Conservation (phyloP, 1,140 invertebrate species). For the Rhyacophila brunnea region DNA sequence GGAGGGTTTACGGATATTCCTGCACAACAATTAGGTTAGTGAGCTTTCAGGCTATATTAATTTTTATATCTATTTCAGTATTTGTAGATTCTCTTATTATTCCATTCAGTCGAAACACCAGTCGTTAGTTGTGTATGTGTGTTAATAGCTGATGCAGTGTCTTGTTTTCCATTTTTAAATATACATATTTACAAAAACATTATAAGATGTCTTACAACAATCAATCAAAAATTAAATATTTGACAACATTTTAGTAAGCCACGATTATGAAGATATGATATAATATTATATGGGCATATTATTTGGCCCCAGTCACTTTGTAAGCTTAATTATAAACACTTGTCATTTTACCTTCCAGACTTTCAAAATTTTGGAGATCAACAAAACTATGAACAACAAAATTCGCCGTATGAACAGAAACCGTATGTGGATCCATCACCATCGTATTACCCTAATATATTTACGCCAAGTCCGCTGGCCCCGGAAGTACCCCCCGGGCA, state of each 20-base stretch:
- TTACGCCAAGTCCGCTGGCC: constrained; percentile 49
- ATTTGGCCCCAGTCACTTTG: too few species aligned
- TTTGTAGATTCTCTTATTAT: neutral
- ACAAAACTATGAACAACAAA: constrained; percentile 39
- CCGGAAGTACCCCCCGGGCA: constrained; percentile 39
- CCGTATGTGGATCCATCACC: constrained; percentile 44
- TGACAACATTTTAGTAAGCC: too few species aligned
- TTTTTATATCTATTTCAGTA: neutral
- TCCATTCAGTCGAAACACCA: neutral
- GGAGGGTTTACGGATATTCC: constrained; percentile 29
- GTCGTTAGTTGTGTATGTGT: too few species aligned
- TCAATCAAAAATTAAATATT: neutral
- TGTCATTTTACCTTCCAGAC: too few species aligned
- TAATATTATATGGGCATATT: neutral
- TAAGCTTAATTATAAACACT: too few species aligned
- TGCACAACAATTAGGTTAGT: constrained; percentile 29
- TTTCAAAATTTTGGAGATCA: constrained; percentile 51
- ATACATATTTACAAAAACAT: neutral
- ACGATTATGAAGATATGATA: neutral
- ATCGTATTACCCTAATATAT: constrained; percentile 53
- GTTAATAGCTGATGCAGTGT: neutral
- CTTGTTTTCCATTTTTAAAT: neutral
- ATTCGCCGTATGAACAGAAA: constrained; percentile 45
- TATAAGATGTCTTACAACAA: neutral
- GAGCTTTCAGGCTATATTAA: neutral